Conservation (phyloP, 2,888 invertebrate genomes). For the Nemapogon koenigi region DNA sequence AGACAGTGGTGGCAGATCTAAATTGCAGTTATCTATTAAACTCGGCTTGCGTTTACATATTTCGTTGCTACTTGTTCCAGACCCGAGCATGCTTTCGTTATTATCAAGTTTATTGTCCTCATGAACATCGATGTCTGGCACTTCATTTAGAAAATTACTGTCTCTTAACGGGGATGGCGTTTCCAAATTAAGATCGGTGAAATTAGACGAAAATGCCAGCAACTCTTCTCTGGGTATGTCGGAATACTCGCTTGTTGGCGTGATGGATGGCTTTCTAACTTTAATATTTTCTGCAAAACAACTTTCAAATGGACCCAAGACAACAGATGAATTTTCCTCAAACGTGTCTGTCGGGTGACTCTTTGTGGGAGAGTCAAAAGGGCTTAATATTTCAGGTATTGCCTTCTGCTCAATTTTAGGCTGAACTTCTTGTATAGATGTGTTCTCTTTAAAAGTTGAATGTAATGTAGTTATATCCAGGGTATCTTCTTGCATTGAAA, state of each 20-base stretch:
- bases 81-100: constrained; percentile 27
- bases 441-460: not conserved
- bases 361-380: constrained; percentile 52
- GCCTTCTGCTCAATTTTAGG: constrained; percentile 38
- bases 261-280: constrained; percentile 46
- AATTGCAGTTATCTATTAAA: too few species aligned
- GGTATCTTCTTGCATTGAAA: not conserved
- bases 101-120: constrained; percentile 43
- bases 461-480: not conserved
- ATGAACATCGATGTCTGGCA: constrained; percentile 38
- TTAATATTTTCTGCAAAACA: constrained; percentile 58
- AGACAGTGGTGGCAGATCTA: constrained; percentile 22
- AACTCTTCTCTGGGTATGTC: constrained; percentile 53
- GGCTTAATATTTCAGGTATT: constrained; percentile 38
- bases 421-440: too few species aligned
- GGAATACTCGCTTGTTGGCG: constrained; percentile 25
- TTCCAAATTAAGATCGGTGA: constrained; percentile 54
- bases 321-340: constrained; percentile 60
- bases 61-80: too few species aligned
- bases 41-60: too few species aligned
- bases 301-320: constrained; percentile 65
- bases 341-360: constrained; percentile 52
- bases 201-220: constrained; percentile 61
- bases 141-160: constrained; percentile 52
- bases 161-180: constrained; percentile 54